phyloP scores from a whole-genome alignment of 1,140 invertebrate genomes.

The Drosophila orena region DNA sequence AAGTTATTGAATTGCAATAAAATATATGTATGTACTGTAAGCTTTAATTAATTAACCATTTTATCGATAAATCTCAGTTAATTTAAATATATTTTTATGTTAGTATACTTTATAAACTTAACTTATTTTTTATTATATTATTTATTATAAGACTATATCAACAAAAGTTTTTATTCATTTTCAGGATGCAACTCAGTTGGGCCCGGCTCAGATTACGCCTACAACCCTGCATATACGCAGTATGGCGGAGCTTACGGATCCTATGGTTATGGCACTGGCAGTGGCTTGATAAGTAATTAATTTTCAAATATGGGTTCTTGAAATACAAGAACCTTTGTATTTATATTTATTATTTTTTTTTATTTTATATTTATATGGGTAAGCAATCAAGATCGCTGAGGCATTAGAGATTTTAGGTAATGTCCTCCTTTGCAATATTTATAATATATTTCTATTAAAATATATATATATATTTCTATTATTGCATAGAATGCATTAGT shows the following conservation, averaged over 20 bases:
- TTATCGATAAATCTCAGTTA: background rate
- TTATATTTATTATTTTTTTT: too few relatives aligned
- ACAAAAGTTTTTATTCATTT: constrained; percentile 11
- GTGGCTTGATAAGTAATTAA: constrained; percentile 93
- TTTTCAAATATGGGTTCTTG: background rate
- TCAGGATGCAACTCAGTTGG: constrained; percentile 87
- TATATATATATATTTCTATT: too few relatives aligned
- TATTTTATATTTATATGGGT: too few relatives aligned
- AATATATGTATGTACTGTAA: too few relatives aligned
- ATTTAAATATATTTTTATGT: background rate
- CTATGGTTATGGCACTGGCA: constrained; percentile 90
- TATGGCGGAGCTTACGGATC: constrained; percentile 90
- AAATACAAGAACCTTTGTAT: too few relatives aligned
- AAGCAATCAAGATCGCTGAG: too few relatives aligned
- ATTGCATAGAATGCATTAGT: too few relatives aligned
- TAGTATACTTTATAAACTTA: background rate
- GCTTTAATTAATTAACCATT: background rate
- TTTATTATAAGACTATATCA: background rate
- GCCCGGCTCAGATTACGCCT: constrained; percentile 88
- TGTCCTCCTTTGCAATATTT: too few relatives aligned
- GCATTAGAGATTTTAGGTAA: too few relatives aligned
- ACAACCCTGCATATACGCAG: constrained; percentile 91
- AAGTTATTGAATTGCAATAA: too few relatives aligned
- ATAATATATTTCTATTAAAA: too few relatives aligned
- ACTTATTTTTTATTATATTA: background rate